Conservation (phyloP, 2,888 invertebrate species). For the Lamellibrachia satsuma region DNA sequence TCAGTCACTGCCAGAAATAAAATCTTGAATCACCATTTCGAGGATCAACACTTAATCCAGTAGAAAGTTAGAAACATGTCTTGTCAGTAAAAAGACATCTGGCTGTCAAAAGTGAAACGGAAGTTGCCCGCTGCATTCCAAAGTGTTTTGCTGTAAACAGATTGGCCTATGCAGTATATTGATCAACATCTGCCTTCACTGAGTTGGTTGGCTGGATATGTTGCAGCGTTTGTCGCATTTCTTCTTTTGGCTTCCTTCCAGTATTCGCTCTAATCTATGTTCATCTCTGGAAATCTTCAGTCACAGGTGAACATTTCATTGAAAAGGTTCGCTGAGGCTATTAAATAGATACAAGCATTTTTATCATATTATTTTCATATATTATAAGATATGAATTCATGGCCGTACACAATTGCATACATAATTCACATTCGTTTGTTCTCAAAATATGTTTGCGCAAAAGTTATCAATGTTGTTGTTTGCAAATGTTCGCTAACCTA, state of each 20-base stretch:
- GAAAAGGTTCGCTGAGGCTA: not conserved
- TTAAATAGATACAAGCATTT: not conserved
- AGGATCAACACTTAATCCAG: not conserved
- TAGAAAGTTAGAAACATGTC: not conserved
- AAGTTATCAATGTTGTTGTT: too few relatives aligned
- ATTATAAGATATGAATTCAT: not conserved
- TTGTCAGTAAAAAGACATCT: not conserved
- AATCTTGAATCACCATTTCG: not conserved
- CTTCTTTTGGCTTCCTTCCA: not conserved
- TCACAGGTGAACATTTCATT: not conserved
- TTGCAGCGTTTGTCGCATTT: not conserved
- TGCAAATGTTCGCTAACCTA: too few relatives aligned
- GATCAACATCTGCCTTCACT: not conserved
- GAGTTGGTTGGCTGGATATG: not conserved
- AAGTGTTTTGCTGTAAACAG: not conserved
- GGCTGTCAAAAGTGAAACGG: slow-evolving; percentile 12
- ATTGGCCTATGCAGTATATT: not conserved
- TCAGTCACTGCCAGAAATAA: not conserved
- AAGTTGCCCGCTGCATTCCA: not conserved
- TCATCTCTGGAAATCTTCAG: not conserved
- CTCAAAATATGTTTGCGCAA: not conserved
- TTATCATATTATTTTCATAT: not conserved
- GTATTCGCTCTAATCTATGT: not conserved
- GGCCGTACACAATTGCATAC: not conserved
- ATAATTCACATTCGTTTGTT: not conserved